Evolutionary conservation across 2,113 vertebrate genomes (phyloP).

Genomic region (Porphyrio hochstetteri): DNA sequence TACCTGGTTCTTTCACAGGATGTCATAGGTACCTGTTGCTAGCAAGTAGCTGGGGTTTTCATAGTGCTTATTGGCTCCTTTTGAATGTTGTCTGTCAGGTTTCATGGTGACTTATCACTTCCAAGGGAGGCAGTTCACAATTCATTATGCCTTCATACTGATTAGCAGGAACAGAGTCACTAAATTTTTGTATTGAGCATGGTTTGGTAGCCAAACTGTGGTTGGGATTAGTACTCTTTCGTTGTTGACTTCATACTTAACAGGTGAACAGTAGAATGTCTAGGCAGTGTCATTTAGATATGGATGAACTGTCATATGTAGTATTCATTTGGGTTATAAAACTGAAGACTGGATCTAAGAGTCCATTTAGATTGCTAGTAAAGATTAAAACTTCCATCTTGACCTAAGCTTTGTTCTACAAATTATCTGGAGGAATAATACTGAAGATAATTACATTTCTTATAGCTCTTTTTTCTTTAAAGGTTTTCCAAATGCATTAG

Average conservation of each 20-base stretch:
- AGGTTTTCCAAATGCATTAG: constrained; percentile 53
- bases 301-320: background rate
- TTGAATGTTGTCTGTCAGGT: background rate
- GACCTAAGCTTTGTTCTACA: constrained; percentile 36
- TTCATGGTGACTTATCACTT: background rate
- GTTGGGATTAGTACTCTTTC: background rate
- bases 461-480: constrained; percentile 13
- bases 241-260: background rate
- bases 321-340: background rate
- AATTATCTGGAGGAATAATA: constrained; percentile 35
- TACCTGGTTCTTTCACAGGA: background rate
- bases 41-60: background rate
- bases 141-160: background rate
- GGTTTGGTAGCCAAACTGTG: background rate
- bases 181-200: background rate
- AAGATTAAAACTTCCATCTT: constrained; percentile 52
- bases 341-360: background rate
- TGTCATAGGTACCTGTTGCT: background rate
- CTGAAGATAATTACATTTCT: constrained; percentile 35
- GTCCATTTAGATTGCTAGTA: constrained; percentile 60
- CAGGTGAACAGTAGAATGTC: background rate
- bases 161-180: background rate
- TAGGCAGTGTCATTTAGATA: background rate
- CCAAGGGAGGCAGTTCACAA: background rate
- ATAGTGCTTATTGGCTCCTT: background rate